Conservation (phyloP, 2,888 invertebrate genomes). For the Zaprionus obscuricornis region DNA sequence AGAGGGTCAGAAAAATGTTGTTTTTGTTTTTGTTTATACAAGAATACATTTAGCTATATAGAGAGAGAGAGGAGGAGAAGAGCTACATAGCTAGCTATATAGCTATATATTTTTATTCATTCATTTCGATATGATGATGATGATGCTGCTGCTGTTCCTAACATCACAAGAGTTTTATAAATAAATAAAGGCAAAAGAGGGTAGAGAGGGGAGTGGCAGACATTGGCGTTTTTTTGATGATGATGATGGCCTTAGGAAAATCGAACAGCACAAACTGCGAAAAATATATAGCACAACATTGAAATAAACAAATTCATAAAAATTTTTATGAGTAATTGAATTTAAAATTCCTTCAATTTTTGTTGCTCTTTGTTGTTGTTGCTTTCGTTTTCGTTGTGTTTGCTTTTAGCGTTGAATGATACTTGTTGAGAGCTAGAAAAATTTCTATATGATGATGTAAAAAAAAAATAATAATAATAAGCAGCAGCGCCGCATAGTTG, state of each 20-base stretch:
- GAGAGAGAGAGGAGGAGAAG: too few species aligned
- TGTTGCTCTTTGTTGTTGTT: constrained; percentile 23
- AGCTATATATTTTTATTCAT: constrained; percentile 50
- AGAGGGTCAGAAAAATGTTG: constrained; percentile 37
- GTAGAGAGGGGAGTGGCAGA: constrained; percentile 5
- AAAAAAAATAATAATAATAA: constrained; percentile 46
- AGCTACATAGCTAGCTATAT: too few species aligned
- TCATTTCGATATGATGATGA: constrained; percentile 45
- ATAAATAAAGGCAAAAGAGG: constrained; percentile 34
- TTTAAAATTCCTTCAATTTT: constrained; percentile 38
- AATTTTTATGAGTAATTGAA: constrained; percentile 72
- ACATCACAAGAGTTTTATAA: constrained; percentile 50
- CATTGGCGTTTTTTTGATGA: too few species aligned
- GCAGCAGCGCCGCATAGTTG: constrained; percentile 58
- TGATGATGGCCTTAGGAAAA: too few species aligned
- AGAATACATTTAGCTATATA: too few species aligned
- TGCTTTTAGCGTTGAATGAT: constrained; percentile 8
- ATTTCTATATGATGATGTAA: constrained; percentile 49
- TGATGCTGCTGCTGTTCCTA: too few species aligned
- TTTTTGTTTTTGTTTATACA: too few species aligned
- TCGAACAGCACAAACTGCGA: constrained; percentile 12
- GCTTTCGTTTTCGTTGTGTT: not conserved
- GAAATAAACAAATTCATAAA: constrained; percentile 74
- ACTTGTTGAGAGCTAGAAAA: constrained; percentile 18
- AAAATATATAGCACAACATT: constrained; percentile 34